A percentile compares a stretch with the other conserved stretches of the same genome.
phyloP scores from a whole-genome alignment of 2,113 vertebrate species.

The Ariopsis seemanni region DNA sequence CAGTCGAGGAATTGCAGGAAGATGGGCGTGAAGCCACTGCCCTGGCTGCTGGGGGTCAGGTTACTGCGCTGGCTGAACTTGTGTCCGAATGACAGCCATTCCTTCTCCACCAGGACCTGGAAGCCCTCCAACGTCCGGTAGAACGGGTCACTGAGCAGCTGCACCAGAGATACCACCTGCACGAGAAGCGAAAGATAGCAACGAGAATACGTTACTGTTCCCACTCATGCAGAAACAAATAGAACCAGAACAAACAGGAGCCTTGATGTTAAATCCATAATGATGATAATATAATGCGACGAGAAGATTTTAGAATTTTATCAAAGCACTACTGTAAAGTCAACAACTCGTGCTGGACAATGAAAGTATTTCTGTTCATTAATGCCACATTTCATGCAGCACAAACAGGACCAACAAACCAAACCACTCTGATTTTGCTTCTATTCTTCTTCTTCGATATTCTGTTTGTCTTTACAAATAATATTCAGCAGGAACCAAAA shows the following conservation, averaged over 20 bases:
- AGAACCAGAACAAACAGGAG: neutral
- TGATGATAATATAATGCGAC: neutral
- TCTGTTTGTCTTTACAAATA: neutral
- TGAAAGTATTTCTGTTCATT: neutral
- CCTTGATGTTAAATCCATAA: neutral
- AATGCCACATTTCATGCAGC: neutral
- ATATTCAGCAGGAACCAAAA: neutral
- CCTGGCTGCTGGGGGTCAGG: conserved; percentile 87
- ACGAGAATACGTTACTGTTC: neutral
- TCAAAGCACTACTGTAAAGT: neutral
- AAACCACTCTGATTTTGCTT: too few species aligned
- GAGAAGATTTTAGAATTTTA: neutral
- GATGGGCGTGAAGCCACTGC: conserved; percentile 90
- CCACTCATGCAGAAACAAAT: neutral
- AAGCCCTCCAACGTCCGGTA: conserved; percentile 96
- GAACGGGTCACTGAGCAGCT: conserved; percentile 94
- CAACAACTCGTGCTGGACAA: neutral
- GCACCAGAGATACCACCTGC: conserved; percentile 90
- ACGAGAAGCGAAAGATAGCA: conserved; percentile 16
- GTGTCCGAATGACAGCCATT: conserved; percentile 97
- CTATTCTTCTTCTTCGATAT: neutral
- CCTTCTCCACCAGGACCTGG: conserved; percentile 92
- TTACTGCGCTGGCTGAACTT: conserved; percentile 94
- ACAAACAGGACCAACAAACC: neutral
- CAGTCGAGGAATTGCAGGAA: conserved; percentile 97